Conservation (phyloP, 2,888 invertebrate genomes). For the Stegana nigrithorax region DNA sequence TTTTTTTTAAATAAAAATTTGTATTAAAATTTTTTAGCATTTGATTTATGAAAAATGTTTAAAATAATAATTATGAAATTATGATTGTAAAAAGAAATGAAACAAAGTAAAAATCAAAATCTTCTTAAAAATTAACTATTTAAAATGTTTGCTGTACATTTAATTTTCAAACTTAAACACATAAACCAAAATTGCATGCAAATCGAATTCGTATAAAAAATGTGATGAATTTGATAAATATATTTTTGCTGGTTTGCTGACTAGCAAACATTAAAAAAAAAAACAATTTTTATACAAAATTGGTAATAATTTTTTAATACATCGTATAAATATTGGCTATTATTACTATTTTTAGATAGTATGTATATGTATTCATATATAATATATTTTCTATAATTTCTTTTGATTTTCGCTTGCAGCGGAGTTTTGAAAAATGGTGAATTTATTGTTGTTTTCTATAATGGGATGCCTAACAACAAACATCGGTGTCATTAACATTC, state of each 20-base stretch:
- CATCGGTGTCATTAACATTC: too few species aligned
- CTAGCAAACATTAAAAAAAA: too few species aligned
- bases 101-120: neutral
- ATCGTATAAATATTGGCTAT: too few species aligned
- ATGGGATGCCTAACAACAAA: too few species aligned
- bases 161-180: neutral
- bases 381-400: too few species aligned
- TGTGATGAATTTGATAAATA: too few species aligned
- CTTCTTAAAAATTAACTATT: neutral
- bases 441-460: too few species aligned
- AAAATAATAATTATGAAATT: neutral
- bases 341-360: too few species aligned
- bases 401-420: neutral
- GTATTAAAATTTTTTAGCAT: constrained; percentile 27
- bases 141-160: neutral
- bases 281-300: neutral
- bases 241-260: too few species aligned
- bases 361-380: too few species aligned
- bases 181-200: constrained; percentile 29
- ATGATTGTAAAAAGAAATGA: neutral
- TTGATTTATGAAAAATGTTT: constrained; percentile 13
- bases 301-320: too few species aligned
- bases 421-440: too few species aligned
- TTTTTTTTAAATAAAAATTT: constrained; percentile 14
- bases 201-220: constrained; percentile 22